Evolutionary conservation across 2,797 vertebrate genomes (phyloP).

Genomic region (Halcyon smyrnensis): DNA sequence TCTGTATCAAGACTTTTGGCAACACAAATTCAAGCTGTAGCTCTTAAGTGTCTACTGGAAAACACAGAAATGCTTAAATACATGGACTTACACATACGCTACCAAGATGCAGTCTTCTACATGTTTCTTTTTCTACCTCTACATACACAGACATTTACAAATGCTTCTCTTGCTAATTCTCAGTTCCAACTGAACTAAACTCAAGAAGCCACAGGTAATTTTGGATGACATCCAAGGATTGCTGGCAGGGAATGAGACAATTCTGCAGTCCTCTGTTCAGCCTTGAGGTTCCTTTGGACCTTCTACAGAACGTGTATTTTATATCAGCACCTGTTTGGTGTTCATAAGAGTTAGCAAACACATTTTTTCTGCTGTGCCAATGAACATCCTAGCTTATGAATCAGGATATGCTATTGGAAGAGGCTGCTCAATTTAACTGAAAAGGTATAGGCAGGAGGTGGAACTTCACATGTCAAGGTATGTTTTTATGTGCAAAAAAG

Average conservation of each 20-base stretch:
- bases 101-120: background rate
- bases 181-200: background rate
- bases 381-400: background rate
- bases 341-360: background rate
- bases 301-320: background rate
- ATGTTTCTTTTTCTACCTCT: background rate
- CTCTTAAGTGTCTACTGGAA: background rate
- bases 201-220: background rate
- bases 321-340: background rate
- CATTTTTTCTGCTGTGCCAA: background rate
- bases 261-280: background rate
- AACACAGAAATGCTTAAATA: background rate
- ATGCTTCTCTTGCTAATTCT: background rate
- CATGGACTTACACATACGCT: background rate
- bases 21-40: background rate
- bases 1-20: background rate
- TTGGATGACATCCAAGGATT: background rate
- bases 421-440: background rate
- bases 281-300: background rate
- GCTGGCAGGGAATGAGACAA: background rate
- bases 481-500: background rate
- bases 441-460: background rate
- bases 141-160: background rate
- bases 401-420: background rate
- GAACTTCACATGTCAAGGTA: background rate